phyloP scores from a whole-genome alignment of 2,113 vertebrate species.

The Turnix velox region DNA sequence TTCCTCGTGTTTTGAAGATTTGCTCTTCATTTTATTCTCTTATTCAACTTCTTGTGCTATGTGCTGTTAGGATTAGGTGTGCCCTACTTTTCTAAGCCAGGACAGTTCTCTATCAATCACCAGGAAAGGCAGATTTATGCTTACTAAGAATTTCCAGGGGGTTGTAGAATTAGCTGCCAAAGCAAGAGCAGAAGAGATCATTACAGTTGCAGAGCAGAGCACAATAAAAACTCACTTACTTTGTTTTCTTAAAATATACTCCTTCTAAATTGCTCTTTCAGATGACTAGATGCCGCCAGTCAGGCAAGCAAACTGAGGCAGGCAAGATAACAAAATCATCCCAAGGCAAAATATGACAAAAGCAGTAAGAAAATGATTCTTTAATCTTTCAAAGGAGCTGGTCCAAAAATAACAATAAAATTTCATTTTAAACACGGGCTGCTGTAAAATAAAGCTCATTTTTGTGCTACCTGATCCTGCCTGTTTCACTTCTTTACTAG shows the following conservation, averaged over 20 bases:
- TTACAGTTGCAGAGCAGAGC: neutral
- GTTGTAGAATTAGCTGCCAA: neutral
- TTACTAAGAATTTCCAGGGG: neutral
- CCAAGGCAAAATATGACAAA: neutral
- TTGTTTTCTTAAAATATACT: neutral
- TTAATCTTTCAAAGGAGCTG: neutral
- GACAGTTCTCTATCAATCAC: neutral
- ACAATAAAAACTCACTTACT: neutral
- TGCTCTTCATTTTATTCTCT: neutral
- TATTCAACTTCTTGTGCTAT: neutral
- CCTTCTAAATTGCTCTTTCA: neutral
- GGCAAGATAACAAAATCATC: neutral
- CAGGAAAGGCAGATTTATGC: neutral
- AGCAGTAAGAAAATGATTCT: neutral
- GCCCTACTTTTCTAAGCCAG: neutral
- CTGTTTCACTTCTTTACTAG: neutral
- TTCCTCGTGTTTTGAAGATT: neutral
- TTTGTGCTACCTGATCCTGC: neutral
- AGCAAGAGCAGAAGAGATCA: neutral
- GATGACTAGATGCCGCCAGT: neutral
- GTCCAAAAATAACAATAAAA: neutral
- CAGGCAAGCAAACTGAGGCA: neutral
- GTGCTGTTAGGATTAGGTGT: neutral
- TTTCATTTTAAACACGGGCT: neutral
- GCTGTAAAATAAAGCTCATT: neutral